Evolutionary conservation across 2,888 invertebrate genomes (phyloP).

Genomic region (Sinodicranocentrus sp.): DNA sequence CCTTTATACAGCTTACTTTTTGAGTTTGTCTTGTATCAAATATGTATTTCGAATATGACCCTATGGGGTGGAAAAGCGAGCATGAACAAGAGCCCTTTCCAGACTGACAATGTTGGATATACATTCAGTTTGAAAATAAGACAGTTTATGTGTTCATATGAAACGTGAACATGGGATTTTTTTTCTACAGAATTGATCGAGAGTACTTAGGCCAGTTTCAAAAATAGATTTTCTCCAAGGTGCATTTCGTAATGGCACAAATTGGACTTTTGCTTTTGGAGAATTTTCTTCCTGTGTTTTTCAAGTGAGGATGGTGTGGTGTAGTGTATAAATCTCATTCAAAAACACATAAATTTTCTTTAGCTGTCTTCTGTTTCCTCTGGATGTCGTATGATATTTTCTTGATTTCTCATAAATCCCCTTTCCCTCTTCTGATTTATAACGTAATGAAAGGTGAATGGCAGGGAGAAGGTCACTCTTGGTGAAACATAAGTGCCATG

Average conservation of each 20-base stretch:
- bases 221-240: slow-evolving; percentile 42
- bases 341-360: slow-evolving; percentile 74
- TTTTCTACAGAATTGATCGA: slow-evolving; percentile 34
- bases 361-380: slow-evolving; percentile 47
- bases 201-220: slow-evolving; percentile 23
- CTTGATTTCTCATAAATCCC: slow-evolving; percentile 45
- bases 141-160: slow-evolving; percentile 31
- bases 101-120: background rate
- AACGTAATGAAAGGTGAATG: slow-evolving; percentile 53
- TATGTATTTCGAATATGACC: too few species aligned
- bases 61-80: too few species aligned
- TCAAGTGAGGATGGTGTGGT: background rate
- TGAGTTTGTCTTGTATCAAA: too few species aligned
- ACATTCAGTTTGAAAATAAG: background rate
- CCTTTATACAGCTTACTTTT: background rate
- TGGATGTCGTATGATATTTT: slow-evolving; percentile 37
- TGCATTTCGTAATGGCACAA: slow-evolving; percentile 31
- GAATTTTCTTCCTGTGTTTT: slow-evolving; percentile 24
- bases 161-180: slow-evolving; percentile 34
- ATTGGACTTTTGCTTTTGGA: slow-evolving; percentile 28
- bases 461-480: slow-evolving; percentile 37
- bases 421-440: slow-evolving; percentile 44
- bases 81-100: too few species aligned
- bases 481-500: background rate
- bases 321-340: slow-evolving; percentile 68